A percentile compares a stretch with the other conserved stretches of the same genome.
These are phyloP conservation scores for Zoanthus sociatus DNA, from an alignment of 92 coral and sea anemone genomes.

Conservation along the genomic window DNA sequence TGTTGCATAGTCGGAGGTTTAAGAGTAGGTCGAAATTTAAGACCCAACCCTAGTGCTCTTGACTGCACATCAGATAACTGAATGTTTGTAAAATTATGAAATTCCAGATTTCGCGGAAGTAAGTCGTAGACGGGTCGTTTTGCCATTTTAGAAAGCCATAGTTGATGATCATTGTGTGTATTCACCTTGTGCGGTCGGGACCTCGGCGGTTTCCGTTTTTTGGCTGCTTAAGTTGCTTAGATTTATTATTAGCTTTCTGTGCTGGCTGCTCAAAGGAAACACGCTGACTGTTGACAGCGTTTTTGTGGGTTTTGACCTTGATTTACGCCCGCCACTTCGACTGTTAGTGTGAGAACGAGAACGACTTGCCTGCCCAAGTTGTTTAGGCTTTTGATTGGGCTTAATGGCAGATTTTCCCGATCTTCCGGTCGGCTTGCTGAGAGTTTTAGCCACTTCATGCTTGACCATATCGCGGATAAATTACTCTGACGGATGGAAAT, in stretches of 20 bases:
- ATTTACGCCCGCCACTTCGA: not conserved
- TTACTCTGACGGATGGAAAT: conserved; percentile 17
- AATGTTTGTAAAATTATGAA: conserved; percentile 43
- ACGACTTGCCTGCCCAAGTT: not conserved
- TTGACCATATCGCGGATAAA: conserved; percentile 5
- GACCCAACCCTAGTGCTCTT: not conserved
- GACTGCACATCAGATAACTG: not conserved
- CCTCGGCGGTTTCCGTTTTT: conserved; percentile 18
- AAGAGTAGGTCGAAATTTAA: not conserved
- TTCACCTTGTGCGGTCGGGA: conserved; percentile 7
- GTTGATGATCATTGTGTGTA: conserved; percentile 1
- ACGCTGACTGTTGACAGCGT: conserved; percentile 20
- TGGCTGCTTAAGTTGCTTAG: not conserved
- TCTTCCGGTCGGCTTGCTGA: not conserved
- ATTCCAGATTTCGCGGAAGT: conserved; percentile 48
- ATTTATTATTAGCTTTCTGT: not conserved
- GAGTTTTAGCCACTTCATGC: conserved; percentile 11
- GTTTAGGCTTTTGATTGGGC: not conserved
- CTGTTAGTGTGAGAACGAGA: conserved; percentile 19
- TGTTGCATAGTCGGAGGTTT: conserved; percentile 9
- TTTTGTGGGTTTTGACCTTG: conserved; percentile 13
- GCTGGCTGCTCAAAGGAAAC: conserved; percentile 10
- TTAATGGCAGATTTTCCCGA: not conserved
- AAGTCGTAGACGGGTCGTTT: conserved; percentile 45
- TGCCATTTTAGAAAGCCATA: conserved; percentile 56